Evolutionary conservation across 1,140 invertebrate genomes (phyloP), one percentile per base, ranked within the genome.

Genomic region (Drosophila auraria): DNA sequence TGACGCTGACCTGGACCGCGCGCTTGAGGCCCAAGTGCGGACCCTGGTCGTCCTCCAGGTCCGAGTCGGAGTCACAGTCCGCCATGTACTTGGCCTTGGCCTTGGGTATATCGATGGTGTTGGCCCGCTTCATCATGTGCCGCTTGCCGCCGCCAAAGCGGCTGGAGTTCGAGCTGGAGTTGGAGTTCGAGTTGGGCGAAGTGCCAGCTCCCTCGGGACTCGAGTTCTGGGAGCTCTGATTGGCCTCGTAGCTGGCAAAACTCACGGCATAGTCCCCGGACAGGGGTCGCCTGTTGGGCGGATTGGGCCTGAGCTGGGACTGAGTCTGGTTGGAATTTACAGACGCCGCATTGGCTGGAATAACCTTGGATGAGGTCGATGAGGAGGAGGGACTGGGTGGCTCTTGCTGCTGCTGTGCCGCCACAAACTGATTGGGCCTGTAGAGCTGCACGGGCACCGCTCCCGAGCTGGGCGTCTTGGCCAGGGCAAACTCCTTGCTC

Each of bases 41-140:
- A 23, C 84, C 93, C 59, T 73, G 91, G 65, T 59, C 91, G 5
- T 91, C 81, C 68, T 94, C 80, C 91, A 76, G 33, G 15, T 93
- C 92, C 12, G 92, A 92, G 54, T 93, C 92, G 9, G 75, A 90
- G 33, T 93, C 92, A 42, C 87, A 80, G 15, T 92, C 82, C 2
- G 71, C 47, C 49, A 74, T 79, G 5, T 79, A 92, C 58, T 84
- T 91, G 25, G 74, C 74, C 56, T 92, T 91, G 0, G 80, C 95
- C 87, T 96, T 96, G 1, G 97, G 96, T 86, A 97, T 97, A 83
- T 98, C 97, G 69, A 98, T 97, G 3, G 97, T 98, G 68, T 98
- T 98, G 0, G 97, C 97, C 25, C 97, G 94, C 93, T 97, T 97
- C 94, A 97, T 97, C 78, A 96, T 95, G 5, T 95, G 93, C 82